Conservation (phyloP, 2,797 vertebrate species). For the Chaenodraco wilsoni region DNA sequence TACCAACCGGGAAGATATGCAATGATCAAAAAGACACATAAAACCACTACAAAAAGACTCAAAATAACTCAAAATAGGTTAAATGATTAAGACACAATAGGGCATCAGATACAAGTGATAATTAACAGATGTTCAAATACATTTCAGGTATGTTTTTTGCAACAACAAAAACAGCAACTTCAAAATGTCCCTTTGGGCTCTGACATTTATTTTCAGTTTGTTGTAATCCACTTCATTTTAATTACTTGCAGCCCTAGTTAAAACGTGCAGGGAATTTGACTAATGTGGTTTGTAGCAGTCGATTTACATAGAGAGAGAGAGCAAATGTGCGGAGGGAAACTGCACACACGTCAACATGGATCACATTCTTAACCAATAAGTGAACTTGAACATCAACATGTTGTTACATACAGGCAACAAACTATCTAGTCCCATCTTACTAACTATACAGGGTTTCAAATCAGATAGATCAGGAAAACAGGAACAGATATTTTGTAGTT, state of each 20-base stretch:
- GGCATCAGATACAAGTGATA: too few species aligned
- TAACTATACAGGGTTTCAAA: not conserved
- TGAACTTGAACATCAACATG: not conserved
- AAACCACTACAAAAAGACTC: too few species aligned
- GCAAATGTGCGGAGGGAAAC: slow-evolving; percentile 1
- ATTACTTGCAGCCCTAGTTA: not conserved
- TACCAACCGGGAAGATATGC: too few species aligned
- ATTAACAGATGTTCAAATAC: too few species aligned
- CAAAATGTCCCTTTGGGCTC: not conserved
- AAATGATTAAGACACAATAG: too few species aligned
- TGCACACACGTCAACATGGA: not conserved
- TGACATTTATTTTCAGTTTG: not conserved
- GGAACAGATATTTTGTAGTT: not conserved
- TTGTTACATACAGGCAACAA: not conserved
- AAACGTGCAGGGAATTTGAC: not conserved
- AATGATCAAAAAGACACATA: too few species aligned
- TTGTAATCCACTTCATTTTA: not conserved
- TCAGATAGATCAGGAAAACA: not conserved
- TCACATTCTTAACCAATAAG: not conserved
- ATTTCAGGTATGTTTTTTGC: not conserved
- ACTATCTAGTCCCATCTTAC: too few species aligned
- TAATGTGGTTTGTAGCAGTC: not conserved
- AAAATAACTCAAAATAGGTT: too few species aligned
- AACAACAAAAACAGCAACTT: not conserved
- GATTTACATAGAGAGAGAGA: not conserved